Percentiles rank a stretch among this genome's conserved stretches.
Conservation (phyloP, 2,113 vertebrate genomes). For the Lipotes vexillifer region DNA sequence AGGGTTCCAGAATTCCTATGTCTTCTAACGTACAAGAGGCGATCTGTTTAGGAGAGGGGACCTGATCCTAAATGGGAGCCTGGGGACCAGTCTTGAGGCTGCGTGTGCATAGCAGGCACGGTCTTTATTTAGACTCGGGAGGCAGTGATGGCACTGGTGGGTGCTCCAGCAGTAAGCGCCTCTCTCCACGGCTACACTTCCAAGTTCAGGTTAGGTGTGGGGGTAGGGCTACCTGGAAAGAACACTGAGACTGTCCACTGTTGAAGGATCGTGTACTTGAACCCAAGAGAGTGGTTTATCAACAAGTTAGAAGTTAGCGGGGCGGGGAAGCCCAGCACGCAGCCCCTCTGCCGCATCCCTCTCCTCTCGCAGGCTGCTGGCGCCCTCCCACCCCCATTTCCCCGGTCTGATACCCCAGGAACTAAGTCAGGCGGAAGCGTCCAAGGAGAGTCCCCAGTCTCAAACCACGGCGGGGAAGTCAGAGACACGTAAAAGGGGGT, state of each 20-base stretch:
- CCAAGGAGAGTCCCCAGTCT: not conserved
- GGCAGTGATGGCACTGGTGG: not conserved
- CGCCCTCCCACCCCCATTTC: not conserved
- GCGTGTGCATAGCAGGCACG: not conserved
- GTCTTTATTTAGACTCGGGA: not conserved
- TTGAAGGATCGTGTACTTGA: not conserved
- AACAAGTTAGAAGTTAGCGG: not conserved
- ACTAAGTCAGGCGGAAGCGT: not conserved
- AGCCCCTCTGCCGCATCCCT: not conserved
- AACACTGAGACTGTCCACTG: not conserved
- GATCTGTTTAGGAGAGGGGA: not conserved
- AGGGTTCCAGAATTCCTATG: not conserved
- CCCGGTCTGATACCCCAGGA: not conserved
- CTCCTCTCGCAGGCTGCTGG: not conserved
- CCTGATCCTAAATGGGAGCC: not conserved
- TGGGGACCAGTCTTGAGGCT: not conserved
- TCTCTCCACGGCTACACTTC: not conserved
- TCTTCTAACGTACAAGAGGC: not conserved
- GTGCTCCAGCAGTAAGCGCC: not conserved
- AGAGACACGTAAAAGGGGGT: rapidly evolving
- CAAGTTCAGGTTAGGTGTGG: not conserved
- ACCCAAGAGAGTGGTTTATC: not conserved
- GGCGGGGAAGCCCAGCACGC: not conserved
- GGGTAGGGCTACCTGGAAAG: not conserved
- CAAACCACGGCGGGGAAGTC: not conserved